Evolutionary conservation across 2,113 vertebrate genomes (phyloP), one percentile per base, ranked within the genome.

Genomic region (Indri indri): DNA sequence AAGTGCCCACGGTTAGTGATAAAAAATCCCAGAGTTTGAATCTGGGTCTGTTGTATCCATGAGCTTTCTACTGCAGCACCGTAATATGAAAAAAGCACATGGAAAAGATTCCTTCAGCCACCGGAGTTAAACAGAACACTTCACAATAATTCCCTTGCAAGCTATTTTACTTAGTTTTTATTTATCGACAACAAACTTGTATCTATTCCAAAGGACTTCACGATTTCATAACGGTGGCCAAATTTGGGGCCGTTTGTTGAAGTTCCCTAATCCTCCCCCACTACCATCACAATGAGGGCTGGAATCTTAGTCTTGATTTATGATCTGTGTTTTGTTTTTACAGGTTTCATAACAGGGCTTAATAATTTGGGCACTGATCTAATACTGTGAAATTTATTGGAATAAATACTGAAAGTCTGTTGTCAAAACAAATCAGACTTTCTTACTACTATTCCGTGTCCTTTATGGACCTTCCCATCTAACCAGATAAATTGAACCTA

Each of bases 391-490:
- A 95, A 92, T 66, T 27, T 87, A 92, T 57, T 96, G 87, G 50
- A 97, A 91, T 93, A 85, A 93, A 95, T 91, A 63, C 57, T 94
- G 37, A 95, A 91, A 34, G 0, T 18, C 89, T 63, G 37, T 91
- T 91, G 79, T 93, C 83, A 80, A 93, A 97, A 97, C 32, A 92
- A 91, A 97, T 90, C 87, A 91, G 34, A 76, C 22, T 22, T 84
- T 9, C 83, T 76, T 66, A 5, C 37, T 80, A 7, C 23, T 9
- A 1, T 59, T 91, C 17, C 25, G 32, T 71, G 74, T 73, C 63
- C 50, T 84, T 54, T 90, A 34, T 32, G 18, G 57, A 42, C 45
- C 10, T 66, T 65, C 30, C 52, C 14, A 20, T 52, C n/a, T 52
- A 74, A 70, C 12, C 20, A 13, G 68, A 18, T 1, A n/a, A 6